These are phyloP conservation scores for Diabrotica undecimpunctata DNA, from an alignment of 1,140 invertebrate species.

Conservation along the genomic window DNA sequence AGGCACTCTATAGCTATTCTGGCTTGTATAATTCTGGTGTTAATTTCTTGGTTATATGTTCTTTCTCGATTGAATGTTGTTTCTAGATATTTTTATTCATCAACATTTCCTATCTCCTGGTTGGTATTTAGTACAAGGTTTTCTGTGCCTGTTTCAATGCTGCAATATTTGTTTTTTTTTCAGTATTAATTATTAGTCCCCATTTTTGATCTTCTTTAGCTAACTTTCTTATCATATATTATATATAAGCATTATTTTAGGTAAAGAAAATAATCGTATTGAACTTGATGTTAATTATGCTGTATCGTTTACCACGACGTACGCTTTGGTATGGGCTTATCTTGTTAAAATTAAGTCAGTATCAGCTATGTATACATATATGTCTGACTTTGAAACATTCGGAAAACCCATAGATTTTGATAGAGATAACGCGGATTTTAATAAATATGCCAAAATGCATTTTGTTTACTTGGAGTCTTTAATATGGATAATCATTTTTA, in stretches of 20 bases:
- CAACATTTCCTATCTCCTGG: no score
- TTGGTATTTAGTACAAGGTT: no score
- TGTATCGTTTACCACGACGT: not conserved
- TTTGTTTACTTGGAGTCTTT: constrained; percentile 3
- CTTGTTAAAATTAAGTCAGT: constrained; percentile 2
- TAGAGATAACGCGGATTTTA: not conserved
- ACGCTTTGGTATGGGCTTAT: not conserved
- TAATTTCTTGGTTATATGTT: no score
- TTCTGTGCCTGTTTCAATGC: no score
- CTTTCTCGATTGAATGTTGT: no score
- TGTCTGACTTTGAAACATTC: not conserved
- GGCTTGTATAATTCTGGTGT: no score
- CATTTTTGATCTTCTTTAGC: no score
- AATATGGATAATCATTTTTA: not conserved
- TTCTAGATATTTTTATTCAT: no score
- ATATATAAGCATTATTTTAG: not conserved
- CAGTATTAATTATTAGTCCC: no score
- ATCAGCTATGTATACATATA: not conserved
- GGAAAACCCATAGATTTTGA: constrained; percentile 6
- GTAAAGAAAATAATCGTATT: not conserved
- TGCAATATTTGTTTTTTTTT: no score
- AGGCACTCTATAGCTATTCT: no score
- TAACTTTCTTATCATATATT: no score
- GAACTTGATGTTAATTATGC: not conserved
- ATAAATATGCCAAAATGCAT: constrained; percentile 1